These are phyloP conservation scores for Drosophila histrio DNA, from an alignment of 2,888 invertebrate genomes.

Conservation along the genomic window DNA sequence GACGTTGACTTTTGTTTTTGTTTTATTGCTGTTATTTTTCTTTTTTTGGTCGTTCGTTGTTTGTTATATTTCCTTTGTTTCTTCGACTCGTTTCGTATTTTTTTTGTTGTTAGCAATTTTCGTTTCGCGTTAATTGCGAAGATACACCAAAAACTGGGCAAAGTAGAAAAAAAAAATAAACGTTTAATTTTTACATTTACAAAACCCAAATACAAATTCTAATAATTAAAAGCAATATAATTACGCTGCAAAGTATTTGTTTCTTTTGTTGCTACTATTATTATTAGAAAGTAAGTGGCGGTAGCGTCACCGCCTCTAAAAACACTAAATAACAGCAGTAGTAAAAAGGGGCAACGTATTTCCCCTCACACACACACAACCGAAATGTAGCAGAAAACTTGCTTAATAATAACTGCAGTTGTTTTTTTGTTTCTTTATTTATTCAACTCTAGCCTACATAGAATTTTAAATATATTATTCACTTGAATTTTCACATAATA, in stretches of 20 bases:
- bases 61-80: slow-evolving; percentile 35
- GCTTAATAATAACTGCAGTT: not conserved
- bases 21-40: slow-evolving; percentile 23
- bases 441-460: not conserved
- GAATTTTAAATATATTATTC: slow-evolving; percentile 23
- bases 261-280: slow-evolving; percentile 17
- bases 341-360: slow-evolving; percentile 24
- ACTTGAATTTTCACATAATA: slow-evolving; percentile 44
- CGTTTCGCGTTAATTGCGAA: slow-evolving; percentile 39
- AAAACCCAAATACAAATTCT: not conserved
- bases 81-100: slow-evolving; percentile 33
- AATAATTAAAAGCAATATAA: slow-evolving; percentile 1
- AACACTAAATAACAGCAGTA: slow-evolving; percentile 14
- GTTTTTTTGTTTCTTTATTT: not conserved
- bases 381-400: slow-evolving; percentile 1
- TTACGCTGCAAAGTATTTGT: slow-evolving; percentile 21
- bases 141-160: slow-evolving; percentile 55
- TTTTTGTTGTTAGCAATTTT: slow-evolving; percentile 36
- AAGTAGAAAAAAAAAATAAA: slow-evolving; percentile 22
- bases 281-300: slow-evolving; percentile 37
- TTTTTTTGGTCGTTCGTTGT: slow-evolving; percentile 29
- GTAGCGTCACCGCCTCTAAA: slow-evolving; percentile 49
- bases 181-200: slow-evolving; percentile 13
- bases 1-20: slow-evolving; percentile 44
- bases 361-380: slow-evolving; percentile 11